Percentiles rank a stretch among this genome's conserved stretches.
These are phyloP conservation scores for Limulus polyphemus DNA, from an alignment of 2,888 invertebrate species.

Conservation along the genomic window DNA sequence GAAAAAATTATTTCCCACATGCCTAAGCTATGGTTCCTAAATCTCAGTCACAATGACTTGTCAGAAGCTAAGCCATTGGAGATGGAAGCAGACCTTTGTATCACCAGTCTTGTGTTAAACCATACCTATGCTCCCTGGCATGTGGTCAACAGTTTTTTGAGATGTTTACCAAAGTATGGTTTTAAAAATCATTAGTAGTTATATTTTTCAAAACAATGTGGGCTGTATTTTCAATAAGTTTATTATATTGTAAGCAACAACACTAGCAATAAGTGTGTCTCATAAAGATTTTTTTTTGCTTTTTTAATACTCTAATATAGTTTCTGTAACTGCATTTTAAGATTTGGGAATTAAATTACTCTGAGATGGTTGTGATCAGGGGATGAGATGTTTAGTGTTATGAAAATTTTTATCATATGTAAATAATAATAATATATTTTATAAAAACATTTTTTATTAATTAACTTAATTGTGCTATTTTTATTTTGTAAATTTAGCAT, in stretches of 20 bases:
- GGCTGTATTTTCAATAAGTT: background rate
- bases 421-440: no score
- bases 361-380: no score
- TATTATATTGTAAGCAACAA: background rate
- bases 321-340: background rate
- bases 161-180: conserved; percentile 35
- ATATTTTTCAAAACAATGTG: background rate
- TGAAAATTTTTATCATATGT: no score
- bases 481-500: no score
- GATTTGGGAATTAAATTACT: no score
- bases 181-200: background rate
- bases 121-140: conserved; percentile 77
- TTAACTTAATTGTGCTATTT: no score
- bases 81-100: conserved; percentile 14
- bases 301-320: background rate
- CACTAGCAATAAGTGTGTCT: background rate
- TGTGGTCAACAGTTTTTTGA: conserved; percentile 58
- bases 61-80: conserved; percentile 15
- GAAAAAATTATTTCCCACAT: conserved; percentile 74
- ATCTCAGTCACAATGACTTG: conserved; percentile 77
- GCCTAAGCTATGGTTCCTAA: conserved; percentile 78
- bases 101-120: conserved; percentile 66
- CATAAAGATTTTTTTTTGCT: conserved; percentile 3
- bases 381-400: no score
- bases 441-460: no score